These are phyloP conservation scores for Notocelia uddmanniana DNA, from an alignment of 2,888 invertebrate species.

Conservation along the genomic window DNA sequence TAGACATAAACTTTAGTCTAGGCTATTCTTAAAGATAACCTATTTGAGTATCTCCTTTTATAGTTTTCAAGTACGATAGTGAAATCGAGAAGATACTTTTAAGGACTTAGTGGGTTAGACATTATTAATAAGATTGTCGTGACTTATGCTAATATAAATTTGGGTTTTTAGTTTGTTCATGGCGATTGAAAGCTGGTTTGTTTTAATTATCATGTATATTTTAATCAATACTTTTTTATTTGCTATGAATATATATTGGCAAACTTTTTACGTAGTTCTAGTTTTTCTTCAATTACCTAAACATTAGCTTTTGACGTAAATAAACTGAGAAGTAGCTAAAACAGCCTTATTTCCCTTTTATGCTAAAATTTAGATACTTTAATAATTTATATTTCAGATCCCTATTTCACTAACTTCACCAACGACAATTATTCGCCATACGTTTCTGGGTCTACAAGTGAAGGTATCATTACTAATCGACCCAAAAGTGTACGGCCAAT, in stretches of 20 bases:
- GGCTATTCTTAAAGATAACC: conserved; percentile 17
- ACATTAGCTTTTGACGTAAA: conserved; percentile 3
- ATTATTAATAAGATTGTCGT: conserved; percentile 16
- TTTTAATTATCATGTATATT: background rate
- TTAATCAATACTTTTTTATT: background rate
- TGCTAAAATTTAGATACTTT: conserved; percentile 20
- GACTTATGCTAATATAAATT: conserved; percentile 18
- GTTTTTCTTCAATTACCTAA: conserved; percentile 2
- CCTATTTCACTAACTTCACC: no score
- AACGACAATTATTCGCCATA: no score
- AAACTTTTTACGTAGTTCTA: conserved; percentile 16
- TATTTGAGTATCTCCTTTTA: conserved; percentile 15
- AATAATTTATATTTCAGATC: background rate
- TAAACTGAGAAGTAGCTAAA: conserved; percentile 15
- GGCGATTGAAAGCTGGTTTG: conserved; percentile 25
- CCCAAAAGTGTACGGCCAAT: no score
- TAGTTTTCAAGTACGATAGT: conserved; percentile 29
- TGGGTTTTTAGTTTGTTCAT: conserved; percentile 22
- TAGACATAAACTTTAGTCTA: conserved; percentile 25
- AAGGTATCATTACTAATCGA: no score
- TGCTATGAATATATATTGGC: background rate
- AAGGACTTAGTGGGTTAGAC: conserved; percentile 23
- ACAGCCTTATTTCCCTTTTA: conserved; percentile 7
- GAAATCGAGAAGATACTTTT: conserved; percentile 35
- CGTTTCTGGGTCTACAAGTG: no score